Conservation (phyloP, 2,888 invertebrate species). For the Hermaeophaga mercurialis region DNA sequence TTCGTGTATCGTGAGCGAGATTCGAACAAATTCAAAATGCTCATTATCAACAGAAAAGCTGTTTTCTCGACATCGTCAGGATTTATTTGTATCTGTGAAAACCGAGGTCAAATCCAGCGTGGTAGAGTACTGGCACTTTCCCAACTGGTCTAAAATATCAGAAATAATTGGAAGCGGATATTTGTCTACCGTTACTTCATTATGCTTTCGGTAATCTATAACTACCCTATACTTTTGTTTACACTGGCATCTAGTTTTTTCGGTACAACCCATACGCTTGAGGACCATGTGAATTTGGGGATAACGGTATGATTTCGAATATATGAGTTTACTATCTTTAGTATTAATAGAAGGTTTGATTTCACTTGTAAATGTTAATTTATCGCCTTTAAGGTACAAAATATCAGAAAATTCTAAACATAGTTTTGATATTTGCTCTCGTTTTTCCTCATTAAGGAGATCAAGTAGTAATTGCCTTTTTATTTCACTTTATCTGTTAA, state of each 20-base stretch:
- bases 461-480: too few species aligned
- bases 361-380: slow-evolving; percentile 36
- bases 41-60: slow-evolving; percentile 46
- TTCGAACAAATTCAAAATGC: slow-evolving; percentile 31
- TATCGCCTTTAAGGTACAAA: slow-evolving; percentile 28
- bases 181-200: slow-evolving; percentile 49
- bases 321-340: slow-evolving; percentile 15
- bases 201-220: slow-evolving; percentile 45
- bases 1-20: slow-evolving; percentile 46
- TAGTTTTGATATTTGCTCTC: slow-evolving; percentile 32
- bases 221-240: slow-evolving; percentile 31
- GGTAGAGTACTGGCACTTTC: slow-evolving; percentile 49
- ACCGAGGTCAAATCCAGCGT: slow-evolving; percentile 51
- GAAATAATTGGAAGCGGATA: slow-evolving; percentile 51
- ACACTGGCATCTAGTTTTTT: slow-evolving; percentile 37
- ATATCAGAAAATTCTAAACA: slow-evolving; percentile 40
- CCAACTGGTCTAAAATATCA: slow-evolving; percentile 52
- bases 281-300: slow-evolving; percentile 45
- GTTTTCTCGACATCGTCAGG: slow-evolving; percentile 47
- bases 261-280: slow-evolving; percentile 42
- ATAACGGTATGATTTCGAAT: slow-evolving; percentile 37
- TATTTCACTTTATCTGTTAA: too few species aligned
- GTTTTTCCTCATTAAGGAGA: slow-evolving; percentile 43
- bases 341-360: slow-evolving; percentile 38
- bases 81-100: slow-evolving; percentile 52